Percentiles rank a stretch among this genome's conserved stretches.
These are phyloP conservation scores for Plectrocnemia conspersa DNA, from an alignment of 1,140 invertebrate genomes.

Conservation along the genomic window DNA sequence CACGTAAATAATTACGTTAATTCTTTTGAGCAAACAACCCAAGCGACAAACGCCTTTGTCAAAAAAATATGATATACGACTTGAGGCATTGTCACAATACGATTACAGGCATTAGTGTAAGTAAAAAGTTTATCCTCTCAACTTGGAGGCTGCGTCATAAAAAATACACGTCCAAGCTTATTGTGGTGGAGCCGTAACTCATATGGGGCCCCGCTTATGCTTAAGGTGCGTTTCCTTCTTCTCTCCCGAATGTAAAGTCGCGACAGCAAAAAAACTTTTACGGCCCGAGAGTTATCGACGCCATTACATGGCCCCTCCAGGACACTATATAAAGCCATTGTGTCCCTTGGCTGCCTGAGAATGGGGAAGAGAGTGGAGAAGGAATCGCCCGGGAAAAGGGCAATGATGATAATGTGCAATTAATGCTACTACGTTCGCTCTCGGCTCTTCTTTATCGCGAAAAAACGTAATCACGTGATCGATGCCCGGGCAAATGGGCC, in stretches of 20 bases:
- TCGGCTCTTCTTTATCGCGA: too few species aligned
- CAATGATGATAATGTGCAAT: not conserved
- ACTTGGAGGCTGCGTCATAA: too few species aligned
- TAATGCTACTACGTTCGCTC: not conserved
- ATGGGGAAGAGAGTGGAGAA: not conserved
- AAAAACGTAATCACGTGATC: too few species aligned
- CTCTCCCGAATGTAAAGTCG: slow-evolving; percentile 16
- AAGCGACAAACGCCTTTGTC: too few species aligned
- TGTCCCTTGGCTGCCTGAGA: not conserved
- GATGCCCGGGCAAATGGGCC: too few species aligned
- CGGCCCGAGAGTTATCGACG: slow-evolving; percentile 21
- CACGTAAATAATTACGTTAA: too few species aligned
- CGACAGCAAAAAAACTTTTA: slow-evolving; percentile 16
- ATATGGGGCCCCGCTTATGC: slow-evolving; percentile 3
- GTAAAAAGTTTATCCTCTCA: too few species aligned
- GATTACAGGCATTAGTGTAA: too few species aligned
- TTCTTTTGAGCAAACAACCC: too few species aligned
- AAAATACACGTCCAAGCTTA: too few species aligned
- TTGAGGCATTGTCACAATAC: too few species aligned
- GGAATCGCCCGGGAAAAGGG: not conserved
- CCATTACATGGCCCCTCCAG: slow-evolving; percentile 8
- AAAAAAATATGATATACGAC: too few species aligned
- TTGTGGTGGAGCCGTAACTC: slow-evolving; percentile 6
- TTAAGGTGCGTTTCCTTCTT: slow-evolving; percentile 10
- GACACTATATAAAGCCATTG: not conserved